Percentiles rank a stretch among this genome's conserved stretches.
Conservation (phyloP, 1,140 invertebrate species). For the Pseudomyrmex gracilis region DNA sequence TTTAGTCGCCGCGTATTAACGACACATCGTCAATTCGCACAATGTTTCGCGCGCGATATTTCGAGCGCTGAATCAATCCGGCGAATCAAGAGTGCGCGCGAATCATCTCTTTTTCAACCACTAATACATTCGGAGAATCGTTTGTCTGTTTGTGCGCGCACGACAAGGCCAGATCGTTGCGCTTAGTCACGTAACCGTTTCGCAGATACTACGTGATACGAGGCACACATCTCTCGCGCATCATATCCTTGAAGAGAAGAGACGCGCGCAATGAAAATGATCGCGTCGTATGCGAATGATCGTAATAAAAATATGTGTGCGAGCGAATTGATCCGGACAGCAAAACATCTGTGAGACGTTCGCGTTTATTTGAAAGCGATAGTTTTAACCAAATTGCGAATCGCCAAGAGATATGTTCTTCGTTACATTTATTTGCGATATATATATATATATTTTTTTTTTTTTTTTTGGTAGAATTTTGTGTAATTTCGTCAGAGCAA, state of each 20-base stretch:
- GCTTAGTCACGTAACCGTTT: constrained; percentile 45
- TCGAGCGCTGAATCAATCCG: constrained; percentile 33
- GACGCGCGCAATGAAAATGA: neutral
- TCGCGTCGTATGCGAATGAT: neutral
- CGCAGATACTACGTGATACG: constrained; percentile 45
- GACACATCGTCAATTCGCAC: constrained; percentile 31
- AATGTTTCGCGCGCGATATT: constrained; percentile 23
- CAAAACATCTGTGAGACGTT: neutral
- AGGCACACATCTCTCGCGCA: constrained; percentile 25
- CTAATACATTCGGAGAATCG: constrained; percentile 26
- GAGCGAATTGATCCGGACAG: constrained; percentile 6
- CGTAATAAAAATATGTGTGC: constrained; percentile 27
- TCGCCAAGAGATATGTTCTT: too few species aligned
- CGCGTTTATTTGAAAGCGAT: neutral
- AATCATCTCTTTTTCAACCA: neutral
- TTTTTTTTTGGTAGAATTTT: neutral
- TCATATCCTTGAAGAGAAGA: constrained; percentile 2
- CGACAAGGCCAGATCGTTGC: constrained; percentile 38
- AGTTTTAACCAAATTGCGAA: neutral
- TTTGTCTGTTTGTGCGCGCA: neutral
- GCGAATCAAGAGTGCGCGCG: constrained; percentile 15
- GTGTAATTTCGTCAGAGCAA: neutral
- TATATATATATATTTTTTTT: too few species aligned
- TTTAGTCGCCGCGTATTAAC: neutral
- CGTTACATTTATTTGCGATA: too few species aligned